phyloP scores from a whole-genome alignment of 2,888 invertebrate genomes.

The Proisotoma minuta region DNA sequence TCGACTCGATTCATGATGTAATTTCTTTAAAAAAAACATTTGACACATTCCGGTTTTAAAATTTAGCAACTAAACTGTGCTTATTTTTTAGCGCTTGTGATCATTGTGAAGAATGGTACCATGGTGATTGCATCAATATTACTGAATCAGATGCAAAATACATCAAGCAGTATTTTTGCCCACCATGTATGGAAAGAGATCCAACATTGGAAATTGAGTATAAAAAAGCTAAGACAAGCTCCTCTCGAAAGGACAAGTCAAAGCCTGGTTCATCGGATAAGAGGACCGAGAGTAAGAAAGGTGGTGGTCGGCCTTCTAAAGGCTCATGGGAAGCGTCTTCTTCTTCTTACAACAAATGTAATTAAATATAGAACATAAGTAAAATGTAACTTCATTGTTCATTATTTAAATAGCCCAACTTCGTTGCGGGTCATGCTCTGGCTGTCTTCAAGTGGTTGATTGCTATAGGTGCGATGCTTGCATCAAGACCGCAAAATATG shows the following conservation, averaged over 20 bases:
- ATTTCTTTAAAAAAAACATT: conserved; percentile 49
- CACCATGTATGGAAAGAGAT: conserved; percentile 75
- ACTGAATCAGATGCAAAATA: conserved; percentile 87
- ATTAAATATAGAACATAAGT: too few relatives aligned
- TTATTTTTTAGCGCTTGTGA: conserved; percentile 73
- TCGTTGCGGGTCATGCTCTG: conserved; percentile 68
- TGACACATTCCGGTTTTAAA: not conserved
- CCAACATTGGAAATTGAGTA: conserved; percentile 60
- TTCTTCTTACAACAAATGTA: not conserved
- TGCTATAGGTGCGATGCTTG: conserved; percentile 67
- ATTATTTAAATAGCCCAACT: too few relatives aligned
- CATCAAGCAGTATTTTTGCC: conserved; percentile 90
- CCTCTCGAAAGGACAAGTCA: not conserved
- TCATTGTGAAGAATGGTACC: conserved; percentile 97
- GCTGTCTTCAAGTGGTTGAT: conserved; percentile 65
- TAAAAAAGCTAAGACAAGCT: conserved; percentile 49
- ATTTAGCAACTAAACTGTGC: too few relatives aligned
- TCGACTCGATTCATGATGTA: conserved; percentile 95
- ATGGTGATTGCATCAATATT: conserved; percentile 94
- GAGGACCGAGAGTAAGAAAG: not conserved
- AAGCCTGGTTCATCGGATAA: conserved; percentile 3
- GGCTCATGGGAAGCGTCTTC: too few relatives aligned
- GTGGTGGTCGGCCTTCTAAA: too few relatives aligned
- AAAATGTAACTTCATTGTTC: too few relatives aligned
- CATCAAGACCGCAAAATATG: conserved; percentile 48